A percentile compares a stretch with the other conserved stretches of the same genome.
phyloP scores from a whole-genome alignment of 2,113 vertebrate genomes.

The Rhinopithecus roxellana region DNA sequence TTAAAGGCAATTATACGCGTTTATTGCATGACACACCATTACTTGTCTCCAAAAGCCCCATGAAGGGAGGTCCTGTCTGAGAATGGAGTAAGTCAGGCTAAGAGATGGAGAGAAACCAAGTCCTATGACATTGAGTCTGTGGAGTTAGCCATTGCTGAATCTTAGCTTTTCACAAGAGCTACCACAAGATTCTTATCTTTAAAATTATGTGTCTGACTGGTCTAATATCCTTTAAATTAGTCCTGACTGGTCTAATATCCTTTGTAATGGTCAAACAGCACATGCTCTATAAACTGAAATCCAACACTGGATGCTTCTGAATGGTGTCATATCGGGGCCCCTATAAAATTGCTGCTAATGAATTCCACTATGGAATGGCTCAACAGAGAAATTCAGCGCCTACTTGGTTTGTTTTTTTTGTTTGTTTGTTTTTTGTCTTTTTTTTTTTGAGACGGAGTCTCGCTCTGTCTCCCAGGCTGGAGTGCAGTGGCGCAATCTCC shows the following conservation, averaged over 20 bases:
- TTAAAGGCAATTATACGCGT: rapidly evolving
- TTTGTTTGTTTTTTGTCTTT: too few species aligned
- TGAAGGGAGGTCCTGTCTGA: background rate
- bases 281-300: too few species aligned
- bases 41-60: background rate
- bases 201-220: background rate
- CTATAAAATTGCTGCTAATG: background rate
- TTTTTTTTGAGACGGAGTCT: too few species aligned
- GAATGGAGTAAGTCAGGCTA: background rate
- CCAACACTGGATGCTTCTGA: background rate
- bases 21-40: background rate
- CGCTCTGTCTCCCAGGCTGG: too few species aligned
- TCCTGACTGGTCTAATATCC: background rate
- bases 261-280: background rate
- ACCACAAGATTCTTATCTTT: background rate
- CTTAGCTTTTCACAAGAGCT: background rate
- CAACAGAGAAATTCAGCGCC: background rate
- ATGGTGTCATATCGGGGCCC: rapidly evolving
- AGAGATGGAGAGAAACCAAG: background rate
- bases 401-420: background rate
- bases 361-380: rapidly evolving
- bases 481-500: too few species aligned
- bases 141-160: background rate
- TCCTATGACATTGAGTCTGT: background rate
- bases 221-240: background rate